Base-by-base conservation (phyloP, 2,888 invertebrate genomes). In the Lasioglossum malachurum region DNA sequence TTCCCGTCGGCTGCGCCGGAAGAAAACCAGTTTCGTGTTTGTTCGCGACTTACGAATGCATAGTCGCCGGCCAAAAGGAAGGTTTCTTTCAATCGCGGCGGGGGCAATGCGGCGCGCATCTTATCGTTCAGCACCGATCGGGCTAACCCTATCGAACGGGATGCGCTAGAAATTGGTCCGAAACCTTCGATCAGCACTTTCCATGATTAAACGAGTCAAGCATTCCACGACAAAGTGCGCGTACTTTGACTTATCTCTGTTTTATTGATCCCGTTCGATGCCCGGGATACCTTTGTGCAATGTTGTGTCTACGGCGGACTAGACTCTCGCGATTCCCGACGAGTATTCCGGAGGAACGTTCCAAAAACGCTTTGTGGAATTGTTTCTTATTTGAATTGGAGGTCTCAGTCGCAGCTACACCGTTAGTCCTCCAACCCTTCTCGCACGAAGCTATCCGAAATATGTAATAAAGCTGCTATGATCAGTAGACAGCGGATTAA, bases 141-240 rank as follows among this genome's bases (percentile, higher is more conserved):
- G 46, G 16, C 16, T 67, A 78, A 84, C 77, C 83, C 44, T 44
- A 57, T 69, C 35, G 53, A 31, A 57, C 53, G 67, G 44, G 71
- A 80, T 79, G 80, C 83, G 74, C 73, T 44, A 44, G 73, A 76
- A 79, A 84, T 85, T 88, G 78, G 38, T 67, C 72, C 67, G 64
- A 72, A 41, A 46, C 44, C 71, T 71, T 79, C 79, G 85, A 83
- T 83, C 84, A 83, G 79, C 80, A 90, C 84, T 89, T 84, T 82
- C 78, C 41, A 60, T 79, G 76, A 90, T 90, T 90, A 88, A 90
- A 90, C 76, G 67, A 72, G 82, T 76, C 76, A 41, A 82, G 72
- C 83, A 82, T 76, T 83, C 64, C 60, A 5, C 71, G 72, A 64
- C 60, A 35, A 83, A 82, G 49, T 44, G 60, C 72, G 72, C 60